A percentile compares a stretch with the other conserved stretches of the same genome.
These are phyloP conservation scores for Petrocephalus sullivani DNA, from an alignment of 2,797 vertebrate species.

Conservation along the genomic window DNA sequence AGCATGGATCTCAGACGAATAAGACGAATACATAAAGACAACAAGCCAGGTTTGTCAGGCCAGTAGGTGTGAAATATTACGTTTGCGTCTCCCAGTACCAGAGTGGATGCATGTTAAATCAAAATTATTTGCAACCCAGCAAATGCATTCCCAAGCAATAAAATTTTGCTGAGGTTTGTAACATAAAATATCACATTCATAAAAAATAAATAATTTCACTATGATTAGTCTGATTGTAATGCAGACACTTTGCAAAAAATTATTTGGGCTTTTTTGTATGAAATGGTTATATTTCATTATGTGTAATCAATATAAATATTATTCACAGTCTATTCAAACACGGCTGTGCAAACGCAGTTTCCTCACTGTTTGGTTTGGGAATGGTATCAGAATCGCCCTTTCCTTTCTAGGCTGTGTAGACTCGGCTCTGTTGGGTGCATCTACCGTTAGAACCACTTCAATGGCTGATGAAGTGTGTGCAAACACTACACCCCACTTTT, in stretches of 20 bases:
- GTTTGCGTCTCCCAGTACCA: not conserved
- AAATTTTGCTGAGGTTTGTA: not conserved
- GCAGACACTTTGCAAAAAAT: not conserved
- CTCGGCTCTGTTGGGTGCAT: not conserved
- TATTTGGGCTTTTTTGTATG: not conserved
- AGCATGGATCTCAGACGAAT: not conserved
- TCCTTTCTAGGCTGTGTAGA: not conserved
- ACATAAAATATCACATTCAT: not conserved
- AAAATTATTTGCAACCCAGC: not conserved
- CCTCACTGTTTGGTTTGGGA: not conserved
- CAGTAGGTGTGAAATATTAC: not conserved
- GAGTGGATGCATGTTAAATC: not conserved
- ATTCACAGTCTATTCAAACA: not conserved
- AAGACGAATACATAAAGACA: not conserved
- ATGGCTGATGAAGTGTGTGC: not conserved
- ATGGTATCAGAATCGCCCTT: not conserved
- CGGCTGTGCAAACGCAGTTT: not conserved
- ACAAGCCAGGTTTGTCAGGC: not conserved
- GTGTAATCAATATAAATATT: conserved; percentile 9
- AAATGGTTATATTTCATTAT: not conserved
- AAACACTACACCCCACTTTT: not conserved
- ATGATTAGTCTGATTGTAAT: not conserved
- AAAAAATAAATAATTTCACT: conserved; percentile 3
- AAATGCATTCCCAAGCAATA: not conserved
- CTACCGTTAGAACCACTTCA: not conserved